Percentiles rank a stretch among this genome's conserved stretches.
Conservation (phyloP, 2,888 invertebrate species). For the Troides oblongomaculatus region DNA sequence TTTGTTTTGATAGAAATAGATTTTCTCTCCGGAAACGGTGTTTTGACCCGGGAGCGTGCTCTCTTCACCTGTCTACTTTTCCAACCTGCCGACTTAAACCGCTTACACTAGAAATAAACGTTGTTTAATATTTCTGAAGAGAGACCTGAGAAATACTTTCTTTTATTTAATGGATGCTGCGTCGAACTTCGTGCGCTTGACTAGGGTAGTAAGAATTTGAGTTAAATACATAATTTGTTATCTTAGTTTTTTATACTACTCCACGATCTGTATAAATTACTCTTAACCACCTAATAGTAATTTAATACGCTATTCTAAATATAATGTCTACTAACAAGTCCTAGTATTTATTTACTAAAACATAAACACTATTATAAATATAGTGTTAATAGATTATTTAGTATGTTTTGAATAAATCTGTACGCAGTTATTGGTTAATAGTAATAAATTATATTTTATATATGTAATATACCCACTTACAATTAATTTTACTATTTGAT, state of each 20-base stretch:
- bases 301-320: not conserved
- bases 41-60: slow-evolving; percentile 38
- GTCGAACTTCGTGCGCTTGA: slow-evolving; percentile 47
- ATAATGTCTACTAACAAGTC: too few relatives aligned
- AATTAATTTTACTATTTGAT: too few relatives aligned
- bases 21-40: slow-evolving; percentile 30
- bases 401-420: too few relatives aligned
- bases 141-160: slow-evolving; percentile 46
- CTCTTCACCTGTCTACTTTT: slow-evolving; percentile 51
- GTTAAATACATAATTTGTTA: not conserved
- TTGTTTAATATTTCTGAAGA: slow-evolving; percentile 46
- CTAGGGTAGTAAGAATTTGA: slow-evolving; percentile 47
- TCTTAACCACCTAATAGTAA: not conserved
- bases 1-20: slow-evolving; percentile 28
- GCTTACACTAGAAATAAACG: slow-evolving; percentile 52
- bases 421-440: too few relatives aligned
- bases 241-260: not conserved
- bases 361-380: too few relatives aligned
- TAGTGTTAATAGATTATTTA: too few relatives aligned
- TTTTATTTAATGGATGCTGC: slow-evolving; percentile 49
- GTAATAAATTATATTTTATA: too few relatives aligned
- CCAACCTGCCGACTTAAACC: slow-evolving; percentile 36
- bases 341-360: too few relatives aligned
- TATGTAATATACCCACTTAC: too few relatives aligned
- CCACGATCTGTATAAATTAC: not conserved